phyloP scores from a whole-genome alignment of 2,113 vertebrate genomes.

The Hiodon tergisus region DNA sequence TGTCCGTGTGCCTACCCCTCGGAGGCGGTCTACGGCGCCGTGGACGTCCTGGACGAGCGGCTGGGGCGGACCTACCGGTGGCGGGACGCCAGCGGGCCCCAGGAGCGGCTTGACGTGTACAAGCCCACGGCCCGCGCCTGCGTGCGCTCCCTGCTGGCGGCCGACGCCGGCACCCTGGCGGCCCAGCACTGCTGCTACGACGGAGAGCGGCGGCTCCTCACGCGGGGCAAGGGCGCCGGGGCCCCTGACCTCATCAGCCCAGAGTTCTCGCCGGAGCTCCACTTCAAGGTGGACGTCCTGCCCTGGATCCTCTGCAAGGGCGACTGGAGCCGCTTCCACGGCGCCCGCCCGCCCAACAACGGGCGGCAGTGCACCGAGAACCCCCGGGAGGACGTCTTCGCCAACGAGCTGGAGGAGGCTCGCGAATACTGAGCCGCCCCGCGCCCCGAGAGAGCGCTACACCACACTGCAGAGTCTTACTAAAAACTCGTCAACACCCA shows the following conservation, averaged over 20 bases:
- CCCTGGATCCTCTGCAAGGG: conserved; percentile 93
- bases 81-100: conserved; percentile 77
- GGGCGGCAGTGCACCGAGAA: conserved; percentile 73
- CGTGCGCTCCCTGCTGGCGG: conserved; percentile 76
- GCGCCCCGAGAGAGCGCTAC: background rate
- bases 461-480: conserved; percentile 39
- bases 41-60: conserved; percentile 70
- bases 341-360: conserved; percentile 78
- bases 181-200: conserved; percentile 89
- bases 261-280: conserved; percentile 83
- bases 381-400: conserved; percentile 75
- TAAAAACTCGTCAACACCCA: conserved; percentile 37
- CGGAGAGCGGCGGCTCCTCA: conserved; percentile 73
- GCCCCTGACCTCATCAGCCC: conserved; percentile 83
- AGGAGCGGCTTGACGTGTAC: conserved; percentile 83
- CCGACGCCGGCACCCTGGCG: conserved; percentile 71
- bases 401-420: conserved; percentile 84
- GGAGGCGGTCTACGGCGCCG: conserved; percentile 63
- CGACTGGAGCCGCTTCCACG: conserved; percentile 86
- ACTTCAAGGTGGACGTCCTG: conserved; percentile 85
- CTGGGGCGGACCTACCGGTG: conserved; percentile 71
- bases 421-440: conserved; percentile 72
- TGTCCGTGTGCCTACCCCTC: conserved; percentile 81
- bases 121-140: conserved; percentile 79
- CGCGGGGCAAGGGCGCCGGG: conserved; percentile 79